Evolutionary conservation across 2,113 vertebrate genomes (phyloP).

Genomic region (Phyllostomus hastatus): DNA sequence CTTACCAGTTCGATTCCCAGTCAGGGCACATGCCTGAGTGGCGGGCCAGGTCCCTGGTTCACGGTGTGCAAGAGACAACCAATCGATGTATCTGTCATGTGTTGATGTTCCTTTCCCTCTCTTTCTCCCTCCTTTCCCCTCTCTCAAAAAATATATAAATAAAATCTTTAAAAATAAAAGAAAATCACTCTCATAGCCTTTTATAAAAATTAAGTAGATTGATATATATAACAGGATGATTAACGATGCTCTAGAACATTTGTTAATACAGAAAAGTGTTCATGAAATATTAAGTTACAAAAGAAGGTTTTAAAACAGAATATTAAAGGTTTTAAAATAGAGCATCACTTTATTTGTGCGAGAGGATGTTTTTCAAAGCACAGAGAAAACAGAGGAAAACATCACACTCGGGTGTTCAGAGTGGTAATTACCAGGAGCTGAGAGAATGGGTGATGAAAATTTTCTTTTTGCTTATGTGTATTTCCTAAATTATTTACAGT

Average conservation of each 20-base stretch:
- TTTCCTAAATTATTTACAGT: conserved; percentile 49
- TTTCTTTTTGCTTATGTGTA: conserved; percentile 23
- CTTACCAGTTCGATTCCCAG: too few species aligned
- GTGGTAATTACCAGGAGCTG: conserved; percentile 28
- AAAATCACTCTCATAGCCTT: too few species aligned
- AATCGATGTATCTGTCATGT: too few species aligned
- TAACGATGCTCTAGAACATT: background rate
- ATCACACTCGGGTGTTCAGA: background rate
- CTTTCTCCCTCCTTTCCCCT: too few species aligned
- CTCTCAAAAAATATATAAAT: too few species aligned
- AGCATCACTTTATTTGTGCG: background rate
- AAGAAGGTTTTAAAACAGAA: background rate
- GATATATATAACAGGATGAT: background rate
- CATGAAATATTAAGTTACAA: background rate
- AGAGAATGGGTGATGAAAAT: background rate
- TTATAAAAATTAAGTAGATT: background rate
- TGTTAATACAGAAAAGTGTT: background rate
- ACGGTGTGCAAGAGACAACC: too few species aligned
- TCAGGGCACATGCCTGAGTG: too few species aligned
- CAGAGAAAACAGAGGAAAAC: conserved; percentile 8
- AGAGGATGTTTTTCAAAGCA: background rate
- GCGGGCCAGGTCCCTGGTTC: too few species aligned
- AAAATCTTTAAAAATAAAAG: too few species aligned
- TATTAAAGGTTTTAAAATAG: background rate
- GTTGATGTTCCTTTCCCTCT: too few species aligned